Evolutionary conservation across 2,113 vertebrate species (phyloP), one percentile per base, ranked within the genome.

Genomic region (Sula dactylatra): DNA sequence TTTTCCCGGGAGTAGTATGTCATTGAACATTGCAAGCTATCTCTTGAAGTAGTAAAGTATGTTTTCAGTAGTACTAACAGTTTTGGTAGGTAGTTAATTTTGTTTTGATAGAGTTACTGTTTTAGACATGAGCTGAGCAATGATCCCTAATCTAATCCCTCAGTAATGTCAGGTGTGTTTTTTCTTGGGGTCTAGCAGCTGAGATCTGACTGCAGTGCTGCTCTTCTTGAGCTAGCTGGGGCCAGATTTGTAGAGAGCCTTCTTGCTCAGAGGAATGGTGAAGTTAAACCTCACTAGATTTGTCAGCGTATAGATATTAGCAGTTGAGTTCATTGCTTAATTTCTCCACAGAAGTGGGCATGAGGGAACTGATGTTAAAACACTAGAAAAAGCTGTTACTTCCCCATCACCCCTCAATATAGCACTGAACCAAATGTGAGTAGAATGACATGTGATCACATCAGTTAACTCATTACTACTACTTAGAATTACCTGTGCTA

Each of bases 401-500:
- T 82, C 36, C 14, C 29, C 6, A 34, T 36, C 11, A 36, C 24
- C 8, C 21, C 47, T 88, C 34, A 62, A 40, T 66, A 7, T n/a
- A 71, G 50, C 42, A 27, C 55, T 71, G 42, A 94, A n/a, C 12
- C 4, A 71, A 42, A 74, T 31, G 18, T 9, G 22, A 73, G 22
- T 32, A 16, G 58, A 77, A 21, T 62, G 25, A 7, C 3, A 0
- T 6, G 9, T 20, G 50, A 34, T 62, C 42, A 21, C 29, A 76
- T 74, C 40, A 22, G 34, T 65, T 91, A 24, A 9, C n/a, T 79
- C 17, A 15, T 38, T 82, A 6, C 13, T 81, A 1, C 59, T 50
- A 1, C 25, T 62, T 82, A 40, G 7, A 42, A 25, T 6, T 71
- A 9, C 0, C 31, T 65, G 14, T 65, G 26, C 47, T 38, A 1